Percentiles rank a stretch among this genome's conserved stretches.
These are phyloP conservation scores for Lasioglossum zephyrum DNA, from an alignment of 2,888 invertebrate species.

Conservation along the genomic window DNA sequence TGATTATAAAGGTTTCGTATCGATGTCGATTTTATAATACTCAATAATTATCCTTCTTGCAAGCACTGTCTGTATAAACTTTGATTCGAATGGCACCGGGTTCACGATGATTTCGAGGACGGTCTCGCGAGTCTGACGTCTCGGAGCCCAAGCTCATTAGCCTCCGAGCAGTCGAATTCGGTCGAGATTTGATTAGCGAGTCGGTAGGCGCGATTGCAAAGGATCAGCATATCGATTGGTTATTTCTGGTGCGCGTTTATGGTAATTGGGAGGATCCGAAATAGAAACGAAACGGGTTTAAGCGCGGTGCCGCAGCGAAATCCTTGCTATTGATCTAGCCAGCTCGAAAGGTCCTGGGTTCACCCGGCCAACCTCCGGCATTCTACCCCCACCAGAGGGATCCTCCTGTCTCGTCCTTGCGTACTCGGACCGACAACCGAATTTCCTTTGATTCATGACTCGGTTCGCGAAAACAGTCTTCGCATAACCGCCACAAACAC, in stretches of 20 bases:
- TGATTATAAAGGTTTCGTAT: too few species aligned
- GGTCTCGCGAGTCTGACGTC: not conserved
- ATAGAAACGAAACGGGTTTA: constrained; percentile 31
- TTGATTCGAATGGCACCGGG: not conserved
- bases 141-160: not conserved
- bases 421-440: constrained; percentile 9
- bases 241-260: not conserved
- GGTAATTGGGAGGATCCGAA: not conserved
- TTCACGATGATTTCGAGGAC: not conserved
- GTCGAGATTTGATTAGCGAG: not conserved
- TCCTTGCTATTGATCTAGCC: constrained; percentile 74
- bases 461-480: not conserved
- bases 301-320: constrained; percentile 61
- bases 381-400: constrained; percentile 26
- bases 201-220: not conserved
- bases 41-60: not conserved
- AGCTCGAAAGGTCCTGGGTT: constrained; percentile 74
- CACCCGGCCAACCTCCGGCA: constrained; percentile 69
- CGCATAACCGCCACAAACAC: not conserved
- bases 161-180: not conserved
- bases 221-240: not conserved
- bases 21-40: too few species aligned
- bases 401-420: constrained; percentile 35
- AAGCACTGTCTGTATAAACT: not conserved
- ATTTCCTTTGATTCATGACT: constrained; percentile 1